Percentiles rank a stretch among this genome's conserved stretches.
These are phyloP conservation scores for Poecilia gillii DNA, from an alignment of 2,797 vertebrate genomes.

Conservation along the genomic window DNA sequence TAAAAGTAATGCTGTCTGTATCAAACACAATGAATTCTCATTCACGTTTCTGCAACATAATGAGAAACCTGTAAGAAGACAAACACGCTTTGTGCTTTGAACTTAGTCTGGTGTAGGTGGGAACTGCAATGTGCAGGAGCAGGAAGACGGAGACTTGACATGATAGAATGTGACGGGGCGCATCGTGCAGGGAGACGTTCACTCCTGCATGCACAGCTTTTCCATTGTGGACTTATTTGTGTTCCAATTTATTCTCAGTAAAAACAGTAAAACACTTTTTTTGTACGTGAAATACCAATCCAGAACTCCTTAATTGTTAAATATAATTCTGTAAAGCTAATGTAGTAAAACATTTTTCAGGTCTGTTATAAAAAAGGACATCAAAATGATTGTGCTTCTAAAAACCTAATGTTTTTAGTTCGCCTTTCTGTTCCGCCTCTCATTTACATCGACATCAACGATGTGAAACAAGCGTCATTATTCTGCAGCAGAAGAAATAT, in stretches of 20 bases:
- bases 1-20: neutral
- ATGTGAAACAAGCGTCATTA: no score
- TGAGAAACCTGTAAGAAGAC: neutral
- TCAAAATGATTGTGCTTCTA: no score
- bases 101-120: conserved; percentile 21
- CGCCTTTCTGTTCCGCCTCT: neutral
- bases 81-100: conserved; percentile 10
- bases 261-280: neutral
- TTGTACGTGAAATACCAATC: neutral
- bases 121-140: conserved; percentile 9
- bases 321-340: neutral
- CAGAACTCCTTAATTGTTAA: neutral
- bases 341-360: neutral
- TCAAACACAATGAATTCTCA: neutral
- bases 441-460: no score
- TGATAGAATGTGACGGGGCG: neutral
- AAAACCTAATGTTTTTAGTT: neutral
- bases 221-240: no score
- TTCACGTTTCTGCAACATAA: conserved; percentile 6
- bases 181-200: neutral
- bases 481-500: no score
- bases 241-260: neutral
- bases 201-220: neutral
- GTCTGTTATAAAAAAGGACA: neutral
- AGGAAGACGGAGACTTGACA: neutral